A percentile compares a stretch with the other conserved stretches of the same genome.
These are phyloP conservation scores for Lasioglossum pauxillum DNA, from an alignment of 2,888 invertebrate genomes.

Conservation along the genomic window DNA sequence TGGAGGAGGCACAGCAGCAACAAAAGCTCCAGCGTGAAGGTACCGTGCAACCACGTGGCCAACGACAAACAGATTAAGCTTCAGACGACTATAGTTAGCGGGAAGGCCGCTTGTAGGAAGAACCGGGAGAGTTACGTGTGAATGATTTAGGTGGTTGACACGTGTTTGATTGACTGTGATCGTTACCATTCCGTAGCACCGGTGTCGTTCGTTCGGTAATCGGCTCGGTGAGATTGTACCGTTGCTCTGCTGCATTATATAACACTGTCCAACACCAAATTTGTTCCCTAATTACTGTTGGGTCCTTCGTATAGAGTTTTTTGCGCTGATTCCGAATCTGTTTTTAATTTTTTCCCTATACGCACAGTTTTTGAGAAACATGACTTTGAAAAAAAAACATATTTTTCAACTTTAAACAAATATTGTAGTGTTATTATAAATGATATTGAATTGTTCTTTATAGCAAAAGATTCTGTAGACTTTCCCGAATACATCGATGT, in stretches of 20 bases:
- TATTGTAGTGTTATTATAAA: no score
- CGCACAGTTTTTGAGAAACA: no score
- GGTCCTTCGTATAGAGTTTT: no score
- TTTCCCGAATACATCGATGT: no score
- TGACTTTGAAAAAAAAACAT: no score
- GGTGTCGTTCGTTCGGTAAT: slow-evolving; percentile 12
- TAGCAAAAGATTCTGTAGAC: no score
- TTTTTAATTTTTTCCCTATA: no score
- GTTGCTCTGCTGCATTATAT: neutral
- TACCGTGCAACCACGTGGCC: slow-evolving; percentile 64
- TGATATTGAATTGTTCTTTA: no score
- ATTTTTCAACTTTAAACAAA: no score
- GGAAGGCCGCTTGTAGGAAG: slow-evolving; percentile 73
- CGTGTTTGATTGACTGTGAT: slow-evolving; percentile 50
- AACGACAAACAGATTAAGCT: slow-evolving; percentile 75
- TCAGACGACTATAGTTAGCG: slow-evolving; percentile 74
- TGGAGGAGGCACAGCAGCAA: slow-evolving; percentile 87
- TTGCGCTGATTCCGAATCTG: no score
- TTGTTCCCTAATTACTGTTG: no score
- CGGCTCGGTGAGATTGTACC: neutral
- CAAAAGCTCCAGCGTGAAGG: slow-evolving; percentile 79
- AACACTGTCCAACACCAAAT: no score
- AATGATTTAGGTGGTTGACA: slow-evolving; percentile 17
- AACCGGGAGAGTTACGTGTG: slow-evolving; percentile 81
- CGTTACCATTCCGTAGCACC: slow-evolving; percentile 43